Conservation (phyloP, 2,113 vertebrate genomes). For the Empidonax traillii region DNA sequence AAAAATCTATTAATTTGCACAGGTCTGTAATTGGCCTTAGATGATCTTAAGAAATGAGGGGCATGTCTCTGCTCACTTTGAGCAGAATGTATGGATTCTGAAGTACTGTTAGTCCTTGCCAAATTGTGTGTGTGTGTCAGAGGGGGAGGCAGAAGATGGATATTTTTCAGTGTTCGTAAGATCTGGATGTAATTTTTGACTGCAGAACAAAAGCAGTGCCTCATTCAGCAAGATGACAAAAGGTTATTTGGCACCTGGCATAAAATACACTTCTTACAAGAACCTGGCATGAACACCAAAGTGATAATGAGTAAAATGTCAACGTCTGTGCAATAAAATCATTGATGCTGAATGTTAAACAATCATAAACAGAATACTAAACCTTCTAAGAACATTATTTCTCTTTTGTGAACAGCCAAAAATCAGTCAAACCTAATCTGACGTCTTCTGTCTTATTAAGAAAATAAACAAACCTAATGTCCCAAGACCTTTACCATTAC, state of each 20-base stretch:
- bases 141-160: conserved; percentile 51
- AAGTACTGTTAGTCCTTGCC: conserved; percentile 10
- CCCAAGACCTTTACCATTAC: background rate
- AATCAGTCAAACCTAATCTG: background rate
- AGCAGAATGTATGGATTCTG: conserved; percentile 24
- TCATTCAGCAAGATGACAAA: conserved; percentile 74
- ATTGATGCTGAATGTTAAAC: conserved; percentile 74
- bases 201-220: conserved; percentile 69
- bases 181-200: conserved; percentile 68
- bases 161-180: conserved; percentile 54
- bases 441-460: background rate
- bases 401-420: conserved; percentile 21
- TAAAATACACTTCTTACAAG: conserved; percentile 66
- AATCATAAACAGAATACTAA: conserved; percentile 69
- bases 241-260: conserved; percentile 76
- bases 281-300: conserved; percentile 64
- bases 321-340: conserved; percentile 73
- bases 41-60: background rate
- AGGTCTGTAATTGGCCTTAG: conserved; percentile 6
- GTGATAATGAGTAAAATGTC: conserved; percentile 74
- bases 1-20: background rate
- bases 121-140: background rate
- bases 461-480: background rate
- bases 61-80: background rate
- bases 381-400: conserved; percentile 57